Conservation (phyloP, 2,797 vertebrate species). For the Linurgus olivaceus region DNA sequence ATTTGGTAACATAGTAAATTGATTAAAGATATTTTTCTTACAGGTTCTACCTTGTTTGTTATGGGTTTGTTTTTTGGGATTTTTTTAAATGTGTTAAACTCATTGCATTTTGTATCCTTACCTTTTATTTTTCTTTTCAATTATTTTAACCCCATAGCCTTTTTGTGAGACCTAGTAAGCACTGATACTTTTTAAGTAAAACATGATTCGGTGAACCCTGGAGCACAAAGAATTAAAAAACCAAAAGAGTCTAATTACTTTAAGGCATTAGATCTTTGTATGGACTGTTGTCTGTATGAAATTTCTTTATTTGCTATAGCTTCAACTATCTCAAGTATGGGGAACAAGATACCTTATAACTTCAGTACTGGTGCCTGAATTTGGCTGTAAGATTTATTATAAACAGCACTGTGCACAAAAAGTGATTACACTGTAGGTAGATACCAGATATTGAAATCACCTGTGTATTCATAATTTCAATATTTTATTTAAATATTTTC, state of each 20-base stretch:
- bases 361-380: neutral
- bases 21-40: neutral
- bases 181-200: neutral
- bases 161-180: neutral
- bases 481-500: neutral
- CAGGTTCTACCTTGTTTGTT: neutral
- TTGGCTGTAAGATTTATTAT: neutral
- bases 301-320: neutral
- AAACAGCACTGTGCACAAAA: neutral
- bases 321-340: neutral
- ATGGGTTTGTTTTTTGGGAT: neutral
- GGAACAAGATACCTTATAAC: neutral
- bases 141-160: neutral
- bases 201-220: neutral
- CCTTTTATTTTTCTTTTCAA: fast-evolving
- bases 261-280: neutral
- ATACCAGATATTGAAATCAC: neutral
- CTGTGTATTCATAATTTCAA: neutral
- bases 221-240: neutral
- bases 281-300: neutral
- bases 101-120: neutral
- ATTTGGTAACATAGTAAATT: neutral
- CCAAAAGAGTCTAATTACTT: neutral
- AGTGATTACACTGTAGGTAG: neutral
- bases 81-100: neutral